These are phyloP conservation scores for cattle (Bos taurus) DNA, from an alignment of 2,113 vertebrate genomes.

Conservation along the genomic window ARS-UCD2.0 NC_037329.1:132998501-132999000, in stretches of 20 bases:
- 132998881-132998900: neutral
- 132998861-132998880: neutral
- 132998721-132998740: neutral
- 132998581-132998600: neutral
- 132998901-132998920: neutral
- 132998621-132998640: neutral
- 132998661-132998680: neutral
- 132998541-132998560: neutral
- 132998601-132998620: neutral
- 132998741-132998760: neutral
- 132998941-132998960: neutral
- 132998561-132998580: neutral
- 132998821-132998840: neutral
- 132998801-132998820: neutral
- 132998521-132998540: neutral
- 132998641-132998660: neutral
- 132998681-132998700: fast-evolving
- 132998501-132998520: neutral
- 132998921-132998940: neutral
- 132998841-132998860: neutral
- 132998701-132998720: fast-evolving
- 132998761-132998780: neutral
- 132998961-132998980: neutral
- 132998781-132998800: no score
- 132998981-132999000: neutral